Percentiles rank a stretch among this genome's conserved stretches.
Conservation (phyloP, 2,113 vertebrate species). For the Ancistrus triradiatus region DNA sequence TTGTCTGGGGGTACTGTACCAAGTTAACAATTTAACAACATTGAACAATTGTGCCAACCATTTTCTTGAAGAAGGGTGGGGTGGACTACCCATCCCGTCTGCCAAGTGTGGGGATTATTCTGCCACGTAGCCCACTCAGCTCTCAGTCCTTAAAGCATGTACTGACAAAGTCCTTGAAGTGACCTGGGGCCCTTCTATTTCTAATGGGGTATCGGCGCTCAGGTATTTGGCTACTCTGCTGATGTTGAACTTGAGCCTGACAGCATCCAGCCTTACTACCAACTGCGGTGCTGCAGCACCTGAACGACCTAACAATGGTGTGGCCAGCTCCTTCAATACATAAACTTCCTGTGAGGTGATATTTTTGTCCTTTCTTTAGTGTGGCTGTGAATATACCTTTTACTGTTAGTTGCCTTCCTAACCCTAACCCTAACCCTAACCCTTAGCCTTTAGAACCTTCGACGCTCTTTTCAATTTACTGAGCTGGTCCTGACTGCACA, state of each 20-base stretch:
- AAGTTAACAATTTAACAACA: too few species aligned
- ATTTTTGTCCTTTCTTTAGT: too few species aligned
- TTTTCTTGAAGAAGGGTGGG: neutral
- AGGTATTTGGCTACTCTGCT: neutral
- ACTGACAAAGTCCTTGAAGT: neutral
- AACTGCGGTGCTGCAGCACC: constrained; percentile 13
- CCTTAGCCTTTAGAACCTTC: neutral
- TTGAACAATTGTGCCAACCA: too few species aligned
- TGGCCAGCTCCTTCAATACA: too few species aligned
- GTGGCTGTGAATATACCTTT: too few species aligned
- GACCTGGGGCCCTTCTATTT: neutral
- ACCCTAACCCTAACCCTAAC: too few species aligned
- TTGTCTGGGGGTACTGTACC: too few species aligned
- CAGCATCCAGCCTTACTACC: neutral
- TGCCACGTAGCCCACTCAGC: constrained; percentile 5
- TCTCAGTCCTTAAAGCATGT: neutral
- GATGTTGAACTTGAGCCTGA: too few species aligned
- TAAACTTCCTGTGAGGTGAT: too few species aligned
- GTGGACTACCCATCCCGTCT: constrained; percentile 12
- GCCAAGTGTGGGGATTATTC: constrained; percentile 22
- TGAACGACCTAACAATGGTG: too few species aligned
- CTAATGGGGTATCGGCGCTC: neutral
- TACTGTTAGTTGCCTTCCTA: neutral
- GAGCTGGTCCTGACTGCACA: too few species aligned
- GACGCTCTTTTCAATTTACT: too few species aligned